Conservation (phyloP, 30 jellyfish, hydroid and myxozoan genomes). For the Aurelia aurita region DNA sequence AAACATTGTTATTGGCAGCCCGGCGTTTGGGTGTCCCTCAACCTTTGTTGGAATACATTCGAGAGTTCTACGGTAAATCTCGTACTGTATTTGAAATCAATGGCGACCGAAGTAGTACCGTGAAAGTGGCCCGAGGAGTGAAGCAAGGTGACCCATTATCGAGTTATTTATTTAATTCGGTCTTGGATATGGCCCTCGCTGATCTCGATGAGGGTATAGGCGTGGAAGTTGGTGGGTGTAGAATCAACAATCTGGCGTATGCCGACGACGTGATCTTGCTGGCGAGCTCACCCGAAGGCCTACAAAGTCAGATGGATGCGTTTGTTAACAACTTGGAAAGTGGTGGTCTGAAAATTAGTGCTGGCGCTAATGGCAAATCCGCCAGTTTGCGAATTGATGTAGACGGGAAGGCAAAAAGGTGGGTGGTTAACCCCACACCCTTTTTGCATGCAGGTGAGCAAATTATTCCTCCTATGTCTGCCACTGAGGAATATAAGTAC, state of each 20-base stretch:
- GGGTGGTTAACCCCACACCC: neutral
- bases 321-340: too few relatives aligned
- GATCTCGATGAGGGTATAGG: neutral
- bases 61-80: too few relatives aligned
- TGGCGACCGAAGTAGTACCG: too few relatives aligned
- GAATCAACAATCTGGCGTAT: neutral
- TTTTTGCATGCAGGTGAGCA: neutral
- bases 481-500: neutral
- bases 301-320: too few relatives aligned
- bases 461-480: neutral
- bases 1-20: too few relatives aligned
- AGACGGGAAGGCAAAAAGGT: slow-evolving; percentile 14
- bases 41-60: too few relatives aligned
- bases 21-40: too few relatives aligned
- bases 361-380: slow-evolving; percentile 1
- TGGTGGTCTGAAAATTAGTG: neutral
- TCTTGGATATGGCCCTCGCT: neutral
- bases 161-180: neutral
- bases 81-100: too few relatives aligned
- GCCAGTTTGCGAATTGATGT: neutral
- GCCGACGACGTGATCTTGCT: neutral
- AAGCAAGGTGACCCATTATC: neutral
- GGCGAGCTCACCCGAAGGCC: neutral
- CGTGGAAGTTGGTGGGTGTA: neutral
- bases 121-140: neutral